Percentiles rank a stretch among this genome's conserved stretches.
phyloP scores from a whole-genome alignment of 2,113 vertebrate genomes.

The Pangasianodon gigas region DNA sequence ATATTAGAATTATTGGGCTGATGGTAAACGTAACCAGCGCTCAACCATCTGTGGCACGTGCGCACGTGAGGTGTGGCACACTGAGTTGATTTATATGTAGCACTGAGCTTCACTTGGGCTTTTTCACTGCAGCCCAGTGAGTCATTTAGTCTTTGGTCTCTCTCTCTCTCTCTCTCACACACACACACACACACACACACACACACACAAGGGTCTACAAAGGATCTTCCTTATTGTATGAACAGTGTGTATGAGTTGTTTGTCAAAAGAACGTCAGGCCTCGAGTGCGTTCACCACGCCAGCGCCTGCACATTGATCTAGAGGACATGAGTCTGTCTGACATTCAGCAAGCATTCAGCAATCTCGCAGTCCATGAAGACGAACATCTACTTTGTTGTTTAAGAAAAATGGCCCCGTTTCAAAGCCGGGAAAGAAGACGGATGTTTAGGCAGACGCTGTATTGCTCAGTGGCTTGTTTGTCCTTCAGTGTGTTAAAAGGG shows the following conservation, averaged over 20 bases:
- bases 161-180: not conserved
- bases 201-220: not conserved
- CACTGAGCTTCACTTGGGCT: not conserved
- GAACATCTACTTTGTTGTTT: not conserved
- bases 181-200: slow-evolving; percentile 14
- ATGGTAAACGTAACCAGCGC: not conserved
- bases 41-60: not conserved
- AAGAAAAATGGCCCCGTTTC: not conserved
- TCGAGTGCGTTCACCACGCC: not conserved
- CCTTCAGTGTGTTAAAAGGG: not conserved
- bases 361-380: not conserved
- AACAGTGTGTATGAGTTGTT: not conserved
- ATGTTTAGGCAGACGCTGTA: too few species aligned
- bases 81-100: slow-evolving; percentile 37
- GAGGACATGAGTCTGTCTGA: not conserved
- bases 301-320: not conserved
- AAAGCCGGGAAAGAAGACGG: not conserved
- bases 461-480: not conserved
- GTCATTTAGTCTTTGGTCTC: slow-evolving; percentile 17
- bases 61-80: not conserved
- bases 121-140: not conserved
- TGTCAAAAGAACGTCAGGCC: not conserved
- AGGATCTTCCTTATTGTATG: not conserved
- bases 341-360: slow-evolving; percentile 14
- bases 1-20: not conserved